Percentiles rank a stretch among this genome's conserved stretches.
phyloP scores from a whole-genome alignment of 1,140 invertebrate species.

The Mesaphorura yosii region DNA sequence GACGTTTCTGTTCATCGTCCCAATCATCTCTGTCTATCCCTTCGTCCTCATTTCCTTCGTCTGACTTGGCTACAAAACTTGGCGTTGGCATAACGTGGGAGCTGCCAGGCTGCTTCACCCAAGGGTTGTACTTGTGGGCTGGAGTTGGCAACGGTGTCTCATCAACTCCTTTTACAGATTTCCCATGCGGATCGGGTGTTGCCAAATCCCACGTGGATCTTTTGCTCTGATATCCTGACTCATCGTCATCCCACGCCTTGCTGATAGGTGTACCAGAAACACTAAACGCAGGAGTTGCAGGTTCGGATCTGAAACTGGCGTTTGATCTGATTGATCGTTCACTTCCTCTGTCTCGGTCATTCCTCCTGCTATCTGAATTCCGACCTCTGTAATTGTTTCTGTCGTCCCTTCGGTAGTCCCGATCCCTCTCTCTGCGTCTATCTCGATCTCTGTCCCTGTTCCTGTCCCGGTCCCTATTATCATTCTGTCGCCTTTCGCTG shows the following conservation, averaged over 20 bases:
- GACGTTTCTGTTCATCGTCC: constrained; percentile 83
- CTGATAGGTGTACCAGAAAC: constrained; percentile 53
- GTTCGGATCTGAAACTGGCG: constrained; percentile 62
- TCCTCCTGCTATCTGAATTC: constrained; percentile 32
- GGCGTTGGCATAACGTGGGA: constrained; percentile 25
- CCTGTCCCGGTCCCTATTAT: constrained; percentile 11
- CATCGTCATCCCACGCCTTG: constrained; percentile 70
- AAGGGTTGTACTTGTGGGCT: constrained; percentile 70
- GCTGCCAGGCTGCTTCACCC: constrained; percentile 49
- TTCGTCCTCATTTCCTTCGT: constrained; percentile 37
- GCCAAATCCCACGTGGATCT: constrained; percentile 80
- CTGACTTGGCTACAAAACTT: constrained; percentile 31
- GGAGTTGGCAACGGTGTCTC: constrained; percentile 64
- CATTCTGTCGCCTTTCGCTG: too few species aligned
- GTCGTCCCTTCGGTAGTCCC: constrained; percentile 32
- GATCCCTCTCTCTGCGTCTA: constrained; percentile 18
- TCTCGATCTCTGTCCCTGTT: constrained; percentile 27
- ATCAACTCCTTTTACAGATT: constrained; percentile 38
- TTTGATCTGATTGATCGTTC: constrained; percentile 36
- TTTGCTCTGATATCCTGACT: constrained; percentile 47
- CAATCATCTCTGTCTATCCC: constrained; percentile 63
- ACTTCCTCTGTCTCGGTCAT: constrained; percentile 20
- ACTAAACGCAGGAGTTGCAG: constrained; percentile 61
- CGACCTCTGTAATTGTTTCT: constrained; percentile 30
- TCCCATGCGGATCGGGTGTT: constrained; percentile 54